Percentiles rank a stretch among this genome's conserved stretches.
Conservation (phyloP, 2,113 vertebrate species). For the Equus quagga region DNA sequence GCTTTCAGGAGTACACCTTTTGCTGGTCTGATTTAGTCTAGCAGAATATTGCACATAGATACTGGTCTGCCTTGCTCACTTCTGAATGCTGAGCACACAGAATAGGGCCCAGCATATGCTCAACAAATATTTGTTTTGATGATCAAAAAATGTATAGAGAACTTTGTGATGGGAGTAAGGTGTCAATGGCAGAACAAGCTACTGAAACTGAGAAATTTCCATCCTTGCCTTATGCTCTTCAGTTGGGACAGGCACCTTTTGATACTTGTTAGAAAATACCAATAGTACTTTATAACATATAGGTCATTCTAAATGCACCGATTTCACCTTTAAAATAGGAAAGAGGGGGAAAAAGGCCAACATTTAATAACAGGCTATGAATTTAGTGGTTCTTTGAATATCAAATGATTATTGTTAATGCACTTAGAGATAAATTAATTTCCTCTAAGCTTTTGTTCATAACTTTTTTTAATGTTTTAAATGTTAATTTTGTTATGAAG, state of each 20-base stretch:
- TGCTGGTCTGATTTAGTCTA: neutral
- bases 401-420: slow-evolving; percentile 77
- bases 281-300: neutral
- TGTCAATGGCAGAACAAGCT: neutral
- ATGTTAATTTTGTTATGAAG: slow-evolving; percentile 85
- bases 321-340: neutral
- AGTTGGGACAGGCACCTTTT: fast-evolving
- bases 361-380: slow-evolving; percentile 1
- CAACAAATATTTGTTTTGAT: neutral
- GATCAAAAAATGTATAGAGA: neutral
- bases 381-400: slow-evolving; percentile 63
- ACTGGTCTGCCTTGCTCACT: neutral
- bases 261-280: neutral
- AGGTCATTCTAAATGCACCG: neutral
- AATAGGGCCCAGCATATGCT: neutral
- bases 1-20: neutral
- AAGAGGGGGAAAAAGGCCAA: neutral
- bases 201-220: neutral
- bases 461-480: slow-evolving; percentile 86
- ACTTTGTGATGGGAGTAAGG: neutral
- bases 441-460: slow-evolving; percentile 83
- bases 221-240: neutral
- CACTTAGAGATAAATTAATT: slow-evolving; percentile 82
- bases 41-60: neutral
- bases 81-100: neutral